Conservation (phyloP, 2,797 vertebrate genomes). For the Premnoplex brunnescens region DNA sequence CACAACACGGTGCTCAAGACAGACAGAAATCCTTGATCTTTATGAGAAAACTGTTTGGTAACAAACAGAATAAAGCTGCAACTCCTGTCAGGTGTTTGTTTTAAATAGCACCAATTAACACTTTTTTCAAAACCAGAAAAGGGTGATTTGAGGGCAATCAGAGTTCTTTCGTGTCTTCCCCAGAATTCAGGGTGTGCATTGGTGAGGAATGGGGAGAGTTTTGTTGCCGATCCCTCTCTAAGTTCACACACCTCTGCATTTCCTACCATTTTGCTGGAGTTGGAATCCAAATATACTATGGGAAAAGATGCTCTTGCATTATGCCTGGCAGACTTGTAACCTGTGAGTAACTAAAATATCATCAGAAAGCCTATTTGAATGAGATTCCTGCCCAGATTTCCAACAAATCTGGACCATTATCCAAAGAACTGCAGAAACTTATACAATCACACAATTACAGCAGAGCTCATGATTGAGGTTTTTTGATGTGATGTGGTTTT, state of each 20-base stretch:
- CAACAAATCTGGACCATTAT: background rate
- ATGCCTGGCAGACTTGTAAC: background rate
- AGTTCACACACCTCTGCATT: background rate
- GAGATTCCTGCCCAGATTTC: background rate
- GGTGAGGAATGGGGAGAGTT: background rate
- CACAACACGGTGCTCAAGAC: background rate
- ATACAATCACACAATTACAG: background rate
- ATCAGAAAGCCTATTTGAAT: background rate
- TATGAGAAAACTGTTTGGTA: background rate
- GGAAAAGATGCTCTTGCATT: background rate
- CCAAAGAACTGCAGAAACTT: background rate
- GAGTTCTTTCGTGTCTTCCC: background rate
- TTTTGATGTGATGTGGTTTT: background rate
- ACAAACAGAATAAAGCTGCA: background rate
- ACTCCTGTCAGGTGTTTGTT: background rate
- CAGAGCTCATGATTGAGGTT: background rate
- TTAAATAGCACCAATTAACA: background rate
- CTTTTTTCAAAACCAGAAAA: background rate
- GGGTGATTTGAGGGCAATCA: background rate
- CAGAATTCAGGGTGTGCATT: background rate
- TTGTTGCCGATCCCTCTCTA: background rate
- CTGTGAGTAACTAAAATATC: background rate
- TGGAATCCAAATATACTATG: background rate
- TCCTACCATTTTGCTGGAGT: background rate
- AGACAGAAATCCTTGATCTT: background rate